These are phyloP conservation scores for Jordanella pulchra DNA, from an alignment of 2,797 vertebrate genomes.

Conservation along the genomic window DNA sequence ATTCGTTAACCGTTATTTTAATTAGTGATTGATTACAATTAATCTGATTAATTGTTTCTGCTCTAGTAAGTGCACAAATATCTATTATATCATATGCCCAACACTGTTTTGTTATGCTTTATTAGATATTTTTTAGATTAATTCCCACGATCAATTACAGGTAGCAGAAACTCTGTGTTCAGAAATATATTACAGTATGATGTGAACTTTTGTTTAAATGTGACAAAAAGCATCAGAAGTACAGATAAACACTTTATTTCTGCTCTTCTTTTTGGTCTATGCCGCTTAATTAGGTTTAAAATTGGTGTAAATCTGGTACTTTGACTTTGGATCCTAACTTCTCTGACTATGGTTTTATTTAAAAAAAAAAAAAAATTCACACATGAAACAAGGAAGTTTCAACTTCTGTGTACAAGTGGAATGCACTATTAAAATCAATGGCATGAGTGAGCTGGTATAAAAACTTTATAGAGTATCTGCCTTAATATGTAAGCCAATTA, in stretches of 20 bases:
- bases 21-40: too few relatives aligned
- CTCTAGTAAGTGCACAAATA: too few relatives aligned
- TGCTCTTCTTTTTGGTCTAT: background rate
- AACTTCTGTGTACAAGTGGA: background rate
- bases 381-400: background rate
- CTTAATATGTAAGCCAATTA: conserved; percentile 7
- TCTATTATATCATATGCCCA: too few relatives aligned
- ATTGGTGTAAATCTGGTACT: background rate
- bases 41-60: too few relatives aligned
- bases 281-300: background rate
- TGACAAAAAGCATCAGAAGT: background rate
- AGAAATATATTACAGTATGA: background rate
- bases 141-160: too few relatives aligned
- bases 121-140: too few relatives aligned
- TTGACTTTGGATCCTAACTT: background rate
- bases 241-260: background rate
- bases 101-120: too few relatives aligned
- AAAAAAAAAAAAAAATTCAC: too few relatives aligned
- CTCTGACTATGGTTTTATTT: background rate
- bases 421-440: background rate
- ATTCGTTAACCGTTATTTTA: too few relatives aligned
- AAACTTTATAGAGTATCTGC: too few relatives aligned
- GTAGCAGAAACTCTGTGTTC: too few relatives aligned
- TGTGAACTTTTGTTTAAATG: background rate
- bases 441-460: background rate